These are phyloP conservation scores for Lepas anatifera DNA, from an alignment of 2,888 invertebrate species.

Conservation along the genomic window DNA sequence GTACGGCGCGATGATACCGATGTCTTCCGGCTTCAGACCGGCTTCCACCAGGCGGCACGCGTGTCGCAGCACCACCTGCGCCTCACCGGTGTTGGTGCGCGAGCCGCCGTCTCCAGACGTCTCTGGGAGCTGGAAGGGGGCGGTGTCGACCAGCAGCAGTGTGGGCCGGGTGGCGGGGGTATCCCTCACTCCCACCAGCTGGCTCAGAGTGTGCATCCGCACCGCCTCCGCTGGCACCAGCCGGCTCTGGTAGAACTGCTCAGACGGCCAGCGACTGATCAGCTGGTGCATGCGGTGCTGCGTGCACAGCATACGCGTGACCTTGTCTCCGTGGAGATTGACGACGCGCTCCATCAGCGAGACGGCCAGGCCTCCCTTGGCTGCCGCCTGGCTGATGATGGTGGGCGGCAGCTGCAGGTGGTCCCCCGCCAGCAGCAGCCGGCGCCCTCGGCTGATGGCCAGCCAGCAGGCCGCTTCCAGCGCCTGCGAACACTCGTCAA, in stretches of 20 bases:
- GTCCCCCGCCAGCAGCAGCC: constrained; percentile 40
- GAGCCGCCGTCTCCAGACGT: too few relatives aligned
- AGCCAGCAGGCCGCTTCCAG: constrained; percentile 47
- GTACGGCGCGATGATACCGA: constrained; percentile 45
- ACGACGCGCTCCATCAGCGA: constrained; percentile 23
- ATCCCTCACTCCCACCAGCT: constrained; percentile 34
- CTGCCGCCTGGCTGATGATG: too few relatives aligned
- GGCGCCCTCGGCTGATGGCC: constrained; percentile 36
- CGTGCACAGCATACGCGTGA: constrained; percentile 47
- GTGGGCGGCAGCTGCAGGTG: constrained; percentile 41
- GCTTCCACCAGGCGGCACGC: constrained; percentile 35
- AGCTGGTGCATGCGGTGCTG: constrained; percentile 88
- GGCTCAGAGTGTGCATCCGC: constrained; percentile 37
- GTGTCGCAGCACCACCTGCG: constrained; percentile 38
- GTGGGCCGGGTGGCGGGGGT: constrained; percentile 34
- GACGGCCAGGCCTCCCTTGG: constrained; percentile 26
- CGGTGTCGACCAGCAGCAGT: constrained; percentile 41
- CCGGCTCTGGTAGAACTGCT: constrained; percentile 59
- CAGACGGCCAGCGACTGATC: constrained; percentile 71
- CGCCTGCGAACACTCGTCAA: too few relatives aligned
- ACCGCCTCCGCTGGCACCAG: constrained; percentile 41
- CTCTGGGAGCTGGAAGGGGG: constrained; percentile 41
- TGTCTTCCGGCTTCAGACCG: constrained; percentile 37
- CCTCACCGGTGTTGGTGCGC: constrained; percentile 36
- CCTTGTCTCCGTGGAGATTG: constrained; percentile 39